Evolutionary conservation across 2,113 vertebrate genomes (phyloP).

Genomic region (Sorex araneus): DNA sequence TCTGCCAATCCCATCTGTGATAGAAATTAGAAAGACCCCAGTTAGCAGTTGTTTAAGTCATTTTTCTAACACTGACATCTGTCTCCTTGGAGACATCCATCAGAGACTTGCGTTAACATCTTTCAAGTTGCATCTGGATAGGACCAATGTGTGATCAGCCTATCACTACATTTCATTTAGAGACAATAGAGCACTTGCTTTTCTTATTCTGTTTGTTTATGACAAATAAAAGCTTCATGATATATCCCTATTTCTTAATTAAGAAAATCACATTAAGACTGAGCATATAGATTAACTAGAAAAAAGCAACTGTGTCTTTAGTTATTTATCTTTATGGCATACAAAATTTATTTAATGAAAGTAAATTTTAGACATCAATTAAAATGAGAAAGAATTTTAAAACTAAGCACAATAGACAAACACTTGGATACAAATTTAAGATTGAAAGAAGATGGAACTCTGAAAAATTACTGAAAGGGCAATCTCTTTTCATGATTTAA

Average conservation of each 20-base stretch:
- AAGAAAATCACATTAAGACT: neutral
- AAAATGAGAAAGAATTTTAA: neutral
- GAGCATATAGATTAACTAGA: neutral
- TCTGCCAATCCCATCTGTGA: conserved; percentile 80
- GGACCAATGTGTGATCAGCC: conserved; percentile 77
- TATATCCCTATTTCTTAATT: conserved; percentile 66
- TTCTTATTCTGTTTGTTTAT: conserved; percentile 78
- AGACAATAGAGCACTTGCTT: conserved; percentile 79
- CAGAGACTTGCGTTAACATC: conserved; percentile 77
- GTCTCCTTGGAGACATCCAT: conserved; percentile 83
- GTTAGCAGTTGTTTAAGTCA: conserved; percentile 81
- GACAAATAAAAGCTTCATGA: conserved; percentile 77
- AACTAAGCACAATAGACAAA: neutral
- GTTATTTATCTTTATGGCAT: neutral
- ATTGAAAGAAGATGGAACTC: conserved; percentile 21
- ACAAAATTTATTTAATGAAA: conserved; percentile 31
- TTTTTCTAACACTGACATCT: conserved; percentile 79
- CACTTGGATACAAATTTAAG: neutral
- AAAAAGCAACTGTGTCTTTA: neutral
- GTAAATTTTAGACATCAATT: conserved; percentile 46
- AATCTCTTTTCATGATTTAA: conserved; percentile 45
- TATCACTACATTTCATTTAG: conserved; percentile 76
- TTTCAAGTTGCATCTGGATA: conserved; percentile 83
- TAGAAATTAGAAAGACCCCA: conserved; percentile 76
- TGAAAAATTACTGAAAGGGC: neutral